phyloP scores from a whole-genome alignment of 2,888 invertebrate species.

The Pheosia tremula region DNA sequence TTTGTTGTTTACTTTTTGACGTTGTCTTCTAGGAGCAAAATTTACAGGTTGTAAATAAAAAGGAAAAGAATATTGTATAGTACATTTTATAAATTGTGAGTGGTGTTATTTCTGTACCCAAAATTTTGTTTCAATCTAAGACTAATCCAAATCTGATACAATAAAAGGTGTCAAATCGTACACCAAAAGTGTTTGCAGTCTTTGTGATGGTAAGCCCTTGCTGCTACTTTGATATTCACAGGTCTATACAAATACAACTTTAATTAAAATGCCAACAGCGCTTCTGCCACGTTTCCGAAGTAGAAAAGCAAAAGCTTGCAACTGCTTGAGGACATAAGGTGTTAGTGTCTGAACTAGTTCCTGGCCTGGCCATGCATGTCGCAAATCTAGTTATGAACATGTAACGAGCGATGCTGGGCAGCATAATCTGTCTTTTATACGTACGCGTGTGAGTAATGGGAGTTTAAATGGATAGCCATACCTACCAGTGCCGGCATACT shows the following conservation, averaged over 20 bases:
- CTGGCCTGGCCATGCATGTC: slow-evolving; percentile 24
- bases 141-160: background rate
- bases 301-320: slow-evolving; percentile 5
- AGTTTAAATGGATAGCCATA: background rate
- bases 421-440: background rate
- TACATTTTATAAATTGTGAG: too few relatives aligned
- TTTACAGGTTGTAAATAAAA: background rate
- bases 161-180: background rate
- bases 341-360: slow-evolving; percentile 12
- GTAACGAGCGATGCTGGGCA: background rate
- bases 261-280: background rate
- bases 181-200: background rate
- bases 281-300: background rate
- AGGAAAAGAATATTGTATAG: background rate
- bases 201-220: background rate
- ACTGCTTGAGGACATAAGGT: background rate
- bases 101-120: background rate
- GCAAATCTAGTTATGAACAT: background rate
- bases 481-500: background rate
- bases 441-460: background rate
- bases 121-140: background rate
- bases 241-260: background rate
- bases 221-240: background rate
- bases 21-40: background rate
- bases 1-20: background rate